Percentiles rank a stretch among this genome's conserved stretches.
phyloP scores from a whole-genome alignment of 2,113 vertebrate species.

The Odobenus rosmarus region DNA sequence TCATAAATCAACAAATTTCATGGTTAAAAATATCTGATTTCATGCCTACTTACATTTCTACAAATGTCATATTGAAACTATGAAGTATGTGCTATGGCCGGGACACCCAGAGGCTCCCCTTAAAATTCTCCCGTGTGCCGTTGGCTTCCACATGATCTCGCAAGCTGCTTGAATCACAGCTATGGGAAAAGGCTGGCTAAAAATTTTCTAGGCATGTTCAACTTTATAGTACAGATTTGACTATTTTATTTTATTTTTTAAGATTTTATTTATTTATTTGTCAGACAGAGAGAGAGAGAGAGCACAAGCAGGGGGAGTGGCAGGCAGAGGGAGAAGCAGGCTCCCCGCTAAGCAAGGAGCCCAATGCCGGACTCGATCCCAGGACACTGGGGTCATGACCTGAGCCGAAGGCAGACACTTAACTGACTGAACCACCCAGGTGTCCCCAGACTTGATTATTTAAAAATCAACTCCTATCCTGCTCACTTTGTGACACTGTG shows the following conservation, averaged over 20 bases:
- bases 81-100: neutral
- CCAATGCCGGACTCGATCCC: no score
- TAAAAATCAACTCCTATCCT: neutral
- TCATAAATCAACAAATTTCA: constrained; percentile 74
- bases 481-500: neutral
- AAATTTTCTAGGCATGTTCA: neutral
- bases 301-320: no score
- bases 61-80: constrained; percentile 58
- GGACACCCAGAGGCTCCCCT: neutral
- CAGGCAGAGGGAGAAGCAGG: no score
- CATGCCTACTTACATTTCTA: constrained; percentile 67
- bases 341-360: no score
- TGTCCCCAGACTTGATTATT: neutral
- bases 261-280: no score
- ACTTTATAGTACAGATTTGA: neutral
- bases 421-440: no score
- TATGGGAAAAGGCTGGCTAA: neutral
- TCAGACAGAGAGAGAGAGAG: no score
- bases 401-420: no score
- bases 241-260: neutral
- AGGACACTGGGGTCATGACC: no score
- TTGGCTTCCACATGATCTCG: neutral
- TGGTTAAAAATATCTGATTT: constrained; percentile 72
- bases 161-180: neutral
- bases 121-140: neutral